Evolutionary conservation across 2,113 vertebrate species (phyloP).

Genomic region (Phycodurus eques): DNA sequence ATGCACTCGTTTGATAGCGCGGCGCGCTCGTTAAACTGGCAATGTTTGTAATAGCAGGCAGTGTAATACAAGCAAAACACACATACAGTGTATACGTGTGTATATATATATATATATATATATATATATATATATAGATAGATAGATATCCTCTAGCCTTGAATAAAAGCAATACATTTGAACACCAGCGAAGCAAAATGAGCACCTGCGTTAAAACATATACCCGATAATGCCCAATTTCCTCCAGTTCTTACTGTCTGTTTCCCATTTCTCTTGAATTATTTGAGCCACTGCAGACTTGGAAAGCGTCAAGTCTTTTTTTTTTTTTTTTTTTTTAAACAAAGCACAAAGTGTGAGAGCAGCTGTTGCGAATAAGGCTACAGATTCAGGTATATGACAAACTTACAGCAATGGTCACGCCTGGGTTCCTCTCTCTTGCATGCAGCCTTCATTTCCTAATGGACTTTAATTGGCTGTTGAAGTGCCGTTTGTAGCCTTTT

Average conservation of each 20-base stretch:
- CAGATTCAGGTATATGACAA: neutral
- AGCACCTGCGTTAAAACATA: conserved; percentile 15
- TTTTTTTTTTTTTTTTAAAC: conserved; percentile 26
- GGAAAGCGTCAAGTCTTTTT: conserved; percentile 45
- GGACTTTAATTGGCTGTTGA: conserved; percentile 24
- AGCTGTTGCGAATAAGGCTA: conserved; percentile 46
- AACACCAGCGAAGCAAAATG: neutral
- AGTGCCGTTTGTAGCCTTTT: neutral
- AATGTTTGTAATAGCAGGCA: neutral
- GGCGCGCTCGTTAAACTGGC: conserved; percentile 37
- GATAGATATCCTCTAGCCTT: neutral
- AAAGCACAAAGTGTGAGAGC: conserved; percentile 42
- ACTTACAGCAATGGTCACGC: neutral
- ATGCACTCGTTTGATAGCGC: conserved; percentile 31
- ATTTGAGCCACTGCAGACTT: conserved; percentile 54
- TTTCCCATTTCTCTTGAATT: conserved; percentile 46
- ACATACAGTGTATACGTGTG: neutral
- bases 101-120: no score
- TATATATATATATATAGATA: neutral
- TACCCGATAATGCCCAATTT: conserved; percentile 37
- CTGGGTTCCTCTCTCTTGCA: neutral
- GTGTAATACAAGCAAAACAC: conserved; percentile 33
- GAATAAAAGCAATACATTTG: neutral
- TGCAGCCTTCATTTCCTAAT: conserved; percentile 36
- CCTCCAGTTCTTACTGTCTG: conserved; percentile 46